Evolutionary conservation across 2,113 vertebrate genomes (phyloP), one percentile per base, ranked within the genome.

Genomic region (Salvelinus sp.): DNA sequence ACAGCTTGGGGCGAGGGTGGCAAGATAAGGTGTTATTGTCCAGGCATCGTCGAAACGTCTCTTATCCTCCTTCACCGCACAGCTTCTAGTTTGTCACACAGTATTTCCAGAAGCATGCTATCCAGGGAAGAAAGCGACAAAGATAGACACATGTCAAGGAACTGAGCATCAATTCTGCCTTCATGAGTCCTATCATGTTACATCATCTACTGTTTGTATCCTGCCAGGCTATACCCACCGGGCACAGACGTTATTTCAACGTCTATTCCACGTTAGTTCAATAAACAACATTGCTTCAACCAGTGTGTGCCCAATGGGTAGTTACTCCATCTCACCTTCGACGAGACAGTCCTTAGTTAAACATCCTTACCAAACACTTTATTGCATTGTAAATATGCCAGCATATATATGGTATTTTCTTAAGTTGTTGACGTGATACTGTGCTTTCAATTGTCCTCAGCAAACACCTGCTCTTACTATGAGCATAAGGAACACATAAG

Each of bases 41-140:
- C 77, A 70, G 73, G 38, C 50, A 1, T 16, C 0, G 20, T 18
- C 12, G 20, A 76, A 69, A 65, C 38, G 28, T 10, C 28, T 62
- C 58, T 18, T 72, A 44, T 44, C 30, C 58, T 60, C 57, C 70
- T 7, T 73, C 66, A n/a, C 47, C 75, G 54, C 33, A 27, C 13
- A 25, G n/a, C 68, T 57, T 77, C 75, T 89, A 93, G 84, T 92
- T 95, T 87, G 92, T 94, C 82, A 95, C 92, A 25, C 95, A 95
- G 78, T 95, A 95, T 76, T 96, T 95, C 95, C 94, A 95, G 90
- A 95, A 96, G 86, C 95, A 96, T 9, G 66, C 66, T 68, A 28
- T 38, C 66, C 28, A 68, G 18, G 18, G 18, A 76, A 60, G 38
- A 48, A 72, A 64, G 10, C 16, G 12, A 18, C 67, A 74, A 69